A percentile compares a stretch with the other conserved stretches of the same genome.
These are phyloP conservation scores for Glossosoma conforme DNA, from an alignment of 1,140 invertebrate genomes.

Conservation along the genomic window DNA sequence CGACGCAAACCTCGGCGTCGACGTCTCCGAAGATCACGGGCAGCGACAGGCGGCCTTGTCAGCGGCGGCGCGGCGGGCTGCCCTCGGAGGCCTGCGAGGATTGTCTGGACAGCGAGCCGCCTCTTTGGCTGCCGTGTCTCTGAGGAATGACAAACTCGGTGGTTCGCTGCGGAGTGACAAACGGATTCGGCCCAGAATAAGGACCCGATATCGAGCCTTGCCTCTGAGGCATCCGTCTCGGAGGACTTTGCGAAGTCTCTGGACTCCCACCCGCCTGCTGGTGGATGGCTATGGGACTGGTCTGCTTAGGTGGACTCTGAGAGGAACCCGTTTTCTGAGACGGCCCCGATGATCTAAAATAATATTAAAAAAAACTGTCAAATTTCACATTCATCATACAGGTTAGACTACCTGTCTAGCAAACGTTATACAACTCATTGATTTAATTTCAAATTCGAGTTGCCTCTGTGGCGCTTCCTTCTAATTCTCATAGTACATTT, in stretches of 20 bases:
- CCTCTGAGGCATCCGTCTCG: conserved; percentile 35
- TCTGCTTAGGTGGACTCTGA: conserved; percentile 14
- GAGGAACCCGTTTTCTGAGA: conserved; percentile 4
- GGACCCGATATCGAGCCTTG: conserved; percentile 35
- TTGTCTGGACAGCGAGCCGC: conserved; percentile 28
- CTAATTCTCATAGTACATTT: too few species aligned
- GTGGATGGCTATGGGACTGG: conserved; percentile 36
- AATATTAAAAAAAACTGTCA: too few species aligned
- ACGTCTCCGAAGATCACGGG: conserved; percentile 23
- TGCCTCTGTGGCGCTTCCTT: too few species aligned
- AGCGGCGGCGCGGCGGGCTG: conserved; percentile 24
- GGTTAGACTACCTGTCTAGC: too few species aligned
- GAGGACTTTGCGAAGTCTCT: conserved; percentile 37
- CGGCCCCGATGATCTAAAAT: conserved; percentile 4
- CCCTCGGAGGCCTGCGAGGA: conserved; percentile 25
- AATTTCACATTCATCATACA: too few species aligned
- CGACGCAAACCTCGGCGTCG: conserved; percentile 19
- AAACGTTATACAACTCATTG: too few species aligned
- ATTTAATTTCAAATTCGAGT: too few species aligned
- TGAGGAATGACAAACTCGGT: conserved; percentile 56
- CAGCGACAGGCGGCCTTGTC: conserved; percentile 26
- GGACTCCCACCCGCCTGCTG: conserved; percentile 24
- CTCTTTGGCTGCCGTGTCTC: conserved; percentile 31
- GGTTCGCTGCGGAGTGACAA: conserved; percentile 45
- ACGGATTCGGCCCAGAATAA: conserved; percentile 40